These are phyloP conservation scores for Zaprionus kolodkinae DNA, from an alignment of 1,140 invertebrate species.

Conservation along the genomic window DNA sequence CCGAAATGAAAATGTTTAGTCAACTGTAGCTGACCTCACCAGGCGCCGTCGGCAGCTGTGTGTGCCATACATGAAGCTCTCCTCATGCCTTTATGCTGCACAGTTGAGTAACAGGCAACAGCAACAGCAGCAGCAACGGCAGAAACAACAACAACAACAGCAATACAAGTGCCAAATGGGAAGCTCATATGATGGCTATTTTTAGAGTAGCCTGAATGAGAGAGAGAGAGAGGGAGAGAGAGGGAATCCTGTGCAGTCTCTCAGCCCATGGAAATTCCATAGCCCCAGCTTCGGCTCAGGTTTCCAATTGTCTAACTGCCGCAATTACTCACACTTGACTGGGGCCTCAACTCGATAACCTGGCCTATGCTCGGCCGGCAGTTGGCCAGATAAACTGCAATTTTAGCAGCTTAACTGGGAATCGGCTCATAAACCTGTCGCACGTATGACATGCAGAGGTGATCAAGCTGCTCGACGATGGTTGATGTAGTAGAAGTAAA, in stretches of 20 bases:
- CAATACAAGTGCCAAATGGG: slow-evolving; percentile 19
- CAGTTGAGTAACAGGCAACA: slow-evolving; percentile 24
- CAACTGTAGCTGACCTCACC: slow-evolving; percentile 73
- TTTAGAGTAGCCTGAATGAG: slow-evolving; percentile 44
- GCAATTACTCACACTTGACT: slow-evolving; percentile 79
- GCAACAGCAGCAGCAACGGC: slow-evolving; percentile 41
- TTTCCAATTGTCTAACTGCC: slow-evolving; percentile 65
- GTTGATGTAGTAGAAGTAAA: no score
- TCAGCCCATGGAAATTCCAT: slow-evolving; percentile 45
- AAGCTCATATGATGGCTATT: slow-evolving; percentile 58
- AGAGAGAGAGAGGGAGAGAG: no score
- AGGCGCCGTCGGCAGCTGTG: slow-evolving; percentile 20
- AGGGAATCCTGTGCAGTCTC: slow-evolving; percentile 27
- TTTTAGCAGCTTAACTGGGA: slow-evolving; percentile 32
- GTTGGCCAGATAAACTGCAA: slow-evolving; percentile 30
- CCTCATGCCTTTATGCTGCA: neutral
- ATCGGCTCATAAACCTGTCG: slow-evolving; percentile 19
- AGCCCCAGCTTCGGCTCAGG: slow-evolving; percentile 11
- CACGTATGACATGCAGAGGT: neutral
- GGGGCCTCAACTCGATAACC: slow-evolving; percentile 35
- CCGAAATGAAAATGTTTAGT: slow-evolving; percentile 79
- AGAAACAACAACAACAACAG: slow-evolving; percentile 11
- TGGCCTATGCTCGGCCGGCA: neutral
- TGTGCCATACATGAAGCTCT: neutral
- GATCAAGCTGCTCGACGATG: neutral